These are phyloP conservation scores for Amphiduros pacificus DNA, from an alignment of 2,888 invertebrate genomes.

Conservation along the genomic window DNA sequence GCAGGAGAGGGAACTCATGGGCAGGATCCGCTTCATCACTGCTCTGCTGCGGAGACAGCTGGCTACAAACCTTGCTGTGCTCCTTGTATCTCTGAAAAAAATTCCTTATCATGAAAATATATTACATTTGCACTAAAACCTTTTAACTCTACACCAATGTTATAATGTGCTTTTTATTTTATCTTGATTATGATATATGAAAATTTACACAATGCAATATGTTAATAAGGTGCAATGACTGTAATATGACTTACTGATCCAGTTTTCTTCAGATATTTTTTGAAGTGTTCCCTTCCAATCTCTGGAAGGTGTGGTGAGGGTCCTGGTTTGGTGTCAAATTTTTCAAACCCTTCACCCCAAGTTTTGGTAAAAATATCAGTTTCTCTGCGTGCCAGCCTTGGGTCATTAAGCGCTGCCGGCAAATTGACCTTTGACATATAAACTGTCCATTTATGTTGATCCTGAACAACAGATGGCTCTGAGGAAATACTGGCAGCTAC, in stretches of 20 bases:
- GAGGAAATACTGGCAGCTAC: neutral
- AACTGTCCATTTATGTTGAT: slow-evolving; percentile 71
- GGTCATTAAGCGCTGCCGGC: slow-evolving; percentile 94
- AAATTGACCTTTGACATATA: slow-evolving; percentile 92
- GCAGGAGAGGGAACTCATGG: slow-evolving; percentile 7
- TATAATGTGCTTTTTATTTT: neutral
- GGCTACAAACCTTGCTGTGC: neutral
- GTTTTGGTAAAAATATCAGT: slow-evolving; percentile 90
- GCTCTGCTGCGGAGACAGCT: neutral
- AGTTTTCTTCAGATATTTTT: slow-evolving; percentile 78
- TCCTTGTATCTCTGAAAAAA: neutral
- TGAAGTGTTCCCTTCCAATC: slow-evolving; percentile 82
- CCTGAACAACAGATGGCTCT: slow-evolving; percentile 52
- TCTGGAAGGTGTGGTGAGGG: slow-evolving; percentile 81
- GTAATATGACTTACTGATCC: slow-evolving; percentile 47
- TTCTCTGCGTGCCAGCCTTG: slow-evolving; percentile 74
- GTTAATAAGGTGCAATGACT: neutral
- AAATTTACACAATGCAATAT: neutral
- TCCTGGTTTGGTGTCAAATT: slow-evolving; percentile 69
- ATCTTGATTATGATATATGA: neutral
- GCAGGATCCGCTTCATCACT: neutral
- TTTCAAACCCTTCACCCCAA: slow-evolving; percentile 95
- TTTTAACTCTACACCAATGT: neutral
- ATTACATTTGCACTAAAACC: neutral
- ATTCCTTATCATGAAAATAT: neutral